Percentiles rank a stretch among this genome's conserved stretches.
Conservation (phyloP, 1,140 invertebrate species). For the Chironomus striatipennis region DNA sequence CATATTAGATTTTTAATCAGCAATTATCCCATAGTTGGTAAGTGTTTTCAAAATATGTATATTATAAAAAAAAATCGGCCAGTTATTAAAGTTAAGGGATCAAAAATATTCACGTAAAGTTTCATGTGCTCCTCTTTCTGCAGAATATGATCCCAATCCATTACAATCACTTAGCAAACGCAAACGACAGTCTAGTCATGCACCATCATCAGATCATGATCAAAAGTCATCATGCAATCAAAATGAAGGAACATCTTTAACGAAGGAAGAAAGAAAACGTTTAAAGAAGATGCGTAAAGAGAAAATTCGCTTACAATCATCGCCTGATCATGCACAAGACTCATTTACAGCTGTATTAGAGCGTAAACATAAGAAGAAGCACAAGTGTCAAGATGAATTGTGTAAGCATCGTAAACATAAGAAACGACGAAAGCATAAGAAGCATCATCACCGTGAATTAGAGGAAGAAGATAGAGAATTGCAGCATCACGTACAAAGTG, state of each 20-base stretch:
- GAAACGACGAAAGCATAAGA: conserved; percentile 68
- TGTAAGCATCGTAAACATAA: conserved; percentile 63
- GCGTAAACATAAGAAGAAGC: conserved; percentile 53
- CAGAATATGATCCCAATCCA: conserved; percentile 72
- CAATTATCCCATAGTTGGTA: conserved; percentile 79
- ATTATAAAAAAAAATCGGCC: no score
- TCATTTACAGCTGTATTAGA: not conserved
- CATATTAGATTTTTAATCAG: conserved; percentile 83
- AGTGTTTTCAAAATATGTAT: conserved; percentile 29
- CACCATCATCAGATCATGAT: conserved; percentile 11
- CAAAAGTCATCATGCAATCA: conserved; percentile 28
- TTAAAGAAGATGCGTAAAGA: conserved; percentile 62
- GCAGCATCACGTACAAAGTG: conserved; percentile 20
- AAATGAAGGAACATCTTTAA: conserved; percentile 39
- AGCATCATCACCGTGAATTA: conserved; percentile 53
- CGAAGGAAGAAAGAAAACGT: conserved; percentile 53
- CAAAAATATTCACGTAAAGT: no score
- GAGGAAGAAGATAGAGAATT: conserved; percentile 30
- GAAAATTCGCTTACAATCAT: conserved; percentile 48
- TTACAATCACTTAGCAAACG: conserved; percentile 64
- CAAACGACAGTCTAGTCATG: conserved; percentile 51
- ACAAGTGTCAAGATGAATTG: conserved; percentile 58
- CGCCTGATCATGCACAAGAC: conserved; percentile 25
- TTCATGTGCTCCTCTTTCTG: conserved; percentile 27
- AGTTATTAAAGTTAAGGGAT: no score